A percentile compares a stretch with the other conserved stretches of the same genome.
Evolutionary conservation across 2,797 vertebrate species (phyloP).

Genomic region (Odontamblyopus lacepedii): DNA sequence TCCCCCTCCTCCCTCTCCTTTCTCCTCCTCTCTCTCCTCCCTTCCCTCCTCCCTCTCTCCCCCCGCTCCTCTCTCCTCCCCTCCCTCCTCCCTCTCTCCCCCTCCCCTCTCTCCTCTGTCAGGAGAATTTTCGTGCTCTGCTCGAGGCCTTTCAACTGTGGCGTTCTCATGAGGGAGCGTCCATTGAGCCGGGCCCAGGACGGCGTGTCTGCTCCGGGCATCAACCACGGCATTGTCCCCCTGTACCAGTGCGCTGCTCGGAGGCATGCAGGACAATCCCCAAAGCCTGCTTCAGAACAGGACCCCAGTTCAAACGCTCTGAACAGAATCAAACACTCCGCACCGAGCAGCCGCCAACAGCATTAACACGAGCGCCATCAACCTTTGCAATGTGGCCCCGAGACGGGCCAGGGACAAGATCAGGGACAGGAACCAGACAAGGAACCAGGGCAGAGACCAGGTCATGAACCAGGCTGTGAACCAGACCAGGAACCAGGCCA

Average conservation of each 20-base stretch:
- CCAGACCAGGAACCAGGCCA: neutral
- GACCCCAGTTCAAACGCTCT: neutral
- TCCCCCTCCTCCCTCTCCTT: conserved; percentile 26
- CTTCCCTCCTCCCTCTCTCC: no score
- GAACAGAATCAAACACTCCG: neutral
- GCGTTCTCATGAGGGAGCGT: conserved; percentile 70
- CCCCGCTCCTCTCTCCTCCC: conserved; percentile 48
- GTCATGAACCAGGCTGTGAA: neutral
- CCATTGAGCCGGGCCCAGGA: conserved; percentile 63
- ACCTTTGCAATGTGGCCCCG: neutral
- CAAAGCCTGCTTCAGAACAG: neutral
- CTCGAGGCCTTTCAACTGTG: conserved; percentile 79
- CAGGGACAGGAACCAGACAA: neutral
- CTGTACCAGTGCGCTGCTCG: neutral
- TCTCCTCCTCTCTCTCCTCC: no score
- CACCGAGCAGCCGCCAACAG: neutral
- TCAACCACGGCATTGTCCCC: neutral
- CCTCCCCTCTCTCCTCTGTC: conserved; percentile 61
- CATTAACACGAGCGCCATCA: neutral
- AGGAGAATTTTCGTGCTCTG: conserved; percentile 81
- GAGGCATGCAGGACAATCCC: neutral
- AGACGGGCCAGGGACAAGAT: neutral
- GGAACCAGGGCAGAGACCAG: neutral
- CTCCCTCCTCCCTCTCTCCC: neutral
- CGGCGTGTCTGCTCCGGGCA: conserved; percentile 57